Evolutionary conservation across 2,113 vertebrate species (phyloP).

Genomic region (Lanius ludovicianus): DNA sequence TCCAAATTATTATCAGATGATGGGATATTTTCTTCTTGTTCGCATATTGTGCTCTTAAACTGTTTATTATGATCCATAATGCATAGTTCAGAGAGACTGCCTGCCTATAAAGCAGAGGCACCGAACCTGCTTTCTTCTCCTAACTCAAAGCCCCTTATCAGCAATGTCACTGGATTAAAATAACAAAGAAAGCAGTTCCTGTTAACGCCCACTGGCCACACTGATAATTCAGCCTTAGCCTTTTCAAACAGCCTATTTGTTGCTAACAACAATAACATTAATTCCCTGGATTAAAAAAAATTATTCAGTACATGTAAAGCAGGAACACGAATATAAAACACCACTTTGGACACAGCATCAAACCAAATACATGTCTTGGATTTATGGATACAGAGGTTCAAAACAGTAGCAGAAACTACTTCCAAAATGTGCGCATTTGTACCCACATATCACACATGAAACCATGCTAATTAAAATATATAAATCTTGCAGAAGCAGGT

Average conservation of each 20-base stretch:
- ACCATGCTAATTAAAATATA: neutral
- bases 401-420: neutral
- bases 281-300: constrained; percentile 10
- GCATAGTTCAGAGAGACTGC: neutral
- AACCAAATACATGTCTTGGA: neutral
- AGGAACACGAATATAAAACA: neutral
- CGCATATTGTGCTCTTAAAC: neutral
- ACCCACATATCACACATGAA: neutral
- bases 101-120: neutral
- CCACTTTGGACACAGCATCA: neutral
- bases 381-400: neutral
- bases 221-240: neutral
- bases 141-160: neutral
- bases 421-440: neutral
- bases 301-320: neutral
- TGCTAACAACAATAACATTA: neutral
- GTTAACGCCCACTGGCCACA: neutral
- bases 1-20: neutral
- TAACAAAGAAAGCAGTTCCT: neutral
- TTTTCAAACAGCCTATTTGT: neutral
- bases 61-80: neutral
- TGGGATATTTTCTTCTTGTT: neutral
- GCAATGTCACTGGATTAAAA: constrained; percentile 14
- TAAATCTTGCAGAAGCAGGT: neutral
- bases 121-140: neutral